A percentile compares a stretch with the other conserved stretches of the same genome.
These are phyloP conservation scores for Belonocnema kinseyi DNA, from an alignment of 1,140 invertebrate genomes.

Conservation along the genomic window DNA sequence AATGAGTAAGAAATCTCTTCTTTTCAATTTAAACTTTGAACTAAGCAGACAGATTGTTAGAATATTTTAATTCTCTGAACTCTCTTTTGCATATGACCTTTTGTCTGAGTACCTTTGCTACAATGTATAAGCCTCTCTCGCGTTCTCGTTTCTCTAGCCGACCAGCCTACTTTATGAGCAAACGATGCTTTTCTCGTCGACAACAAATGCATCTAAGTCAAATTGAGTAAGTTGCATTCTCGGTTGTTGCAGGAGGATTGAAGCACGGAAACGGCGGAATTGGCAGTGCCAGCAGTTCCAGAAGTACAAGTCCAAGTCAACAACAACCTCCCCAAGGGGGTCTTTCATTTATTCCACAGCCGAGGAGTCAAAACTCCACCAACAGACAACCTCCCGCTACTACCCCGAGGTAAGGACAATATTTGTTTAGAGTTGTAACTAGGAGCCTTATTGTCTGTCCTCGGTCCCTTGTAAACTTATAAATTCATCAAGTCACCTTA, in stretches of 20 bases:
- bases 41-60: too few species aligned
- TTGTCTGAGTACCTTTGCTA: conserved; percentile 30
- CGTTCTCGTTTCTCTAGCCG: background rate
- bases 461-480: background rate
- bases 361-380: conserved; percentile 61
- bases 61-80: too few species aligned
- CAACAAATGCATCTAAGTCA: background rate
- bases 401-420: conserved; percentile 60
- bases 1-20: too few species aligned
- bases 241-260: conserved; percentile 58
- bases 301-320: conserved; percentile 72
- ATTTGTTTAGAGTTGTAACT: conserved; percentile 12
- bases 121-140: background rate
- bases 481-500: background rate
- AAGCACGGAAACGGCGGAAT: conserved; percentile 70
- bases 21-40: too few species aligned
- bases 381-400: conserved; percentile 63
- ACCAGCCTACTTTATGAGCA: conserved; percentile 25
- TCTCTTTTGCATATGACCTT: background rate
- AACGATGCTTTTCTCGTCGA: conserved; percentile 28
- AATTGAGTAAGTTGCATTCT: conserved; percentile 25
- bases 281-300: conserved; percentile 70
- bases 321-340: conserved; percentile 63
- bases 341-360: conserved; percentile 72
- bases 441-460: background rate